phyloP scores from a whole-genome alignment of 53 echinoderm and acorn worm genomes.

The Holothuria leucospilota region DNA sequence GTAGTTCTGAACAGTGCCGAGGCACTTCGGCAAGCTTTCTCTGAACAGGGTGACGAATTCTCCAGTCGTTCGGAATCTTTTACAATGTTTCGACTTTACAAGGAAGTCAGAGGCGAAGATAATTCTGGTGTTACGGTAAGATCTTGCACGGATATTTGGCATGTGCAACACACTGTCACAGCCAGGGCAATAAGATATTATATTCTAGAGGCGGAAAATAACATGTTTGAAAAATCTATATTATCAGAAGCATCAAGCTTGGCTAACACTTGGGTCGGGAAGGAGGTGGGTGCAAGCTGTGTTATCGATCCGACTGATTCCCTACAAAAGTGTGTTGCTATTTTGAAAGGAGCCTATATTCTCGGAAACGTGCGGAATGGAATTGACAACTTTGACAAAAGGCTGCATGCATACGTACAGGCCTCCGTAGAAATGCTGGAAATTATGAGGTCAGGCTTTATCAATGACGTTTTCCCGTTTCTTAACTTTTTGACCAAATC shows the following conservation, averaged over 20 bases:
- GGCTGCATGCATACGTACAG: neutral
- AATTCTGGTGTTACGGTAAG: neutral
- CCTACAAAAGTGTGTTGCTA: neutral
- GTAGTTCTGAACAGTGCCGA: conserved; percentile 27
- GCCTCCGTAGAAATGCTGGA: conserved; percentile 11
- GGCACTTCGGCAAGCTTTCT: conserved; percentile 17
- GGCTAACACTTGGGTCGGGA: neutral
- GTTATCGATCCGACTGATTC: conserved; percentile 26
- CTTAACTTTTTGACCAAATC: conserved; percentile 26
- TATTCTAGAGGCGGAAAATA: neutral
- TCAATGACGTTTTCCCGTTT: conserved; percentile 21
- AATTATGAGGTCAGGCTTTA: neutral
- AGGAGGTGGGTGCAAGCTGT: neutral
- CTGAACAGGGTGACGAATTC: conserved; percentile 25
- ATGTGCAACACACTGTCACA: neutral
- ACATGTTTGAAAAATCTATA: conserved; percentile 21
- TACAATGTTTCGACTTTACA: conserved; percentile 21
- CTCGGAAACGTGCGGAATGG: conserved; percentile 1
- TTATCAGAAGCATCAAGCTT: neutral
- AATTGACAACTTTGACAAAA: conserved; percentile 18
- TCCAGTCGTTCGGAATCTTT: neutral
- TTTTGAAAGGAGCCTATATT: conserved; percentile 2
- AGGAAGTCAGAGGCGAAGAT: conserved; percentile 14
- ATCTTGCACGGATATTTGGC: conserved; percentile 3
- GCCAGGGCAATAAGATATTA: neutral